Evolutionary conservation across 2,113 vertebrate genomes (phyloP), one percentile per base, ranked within the genome.

Genomic region (Solea solea): DNA sequence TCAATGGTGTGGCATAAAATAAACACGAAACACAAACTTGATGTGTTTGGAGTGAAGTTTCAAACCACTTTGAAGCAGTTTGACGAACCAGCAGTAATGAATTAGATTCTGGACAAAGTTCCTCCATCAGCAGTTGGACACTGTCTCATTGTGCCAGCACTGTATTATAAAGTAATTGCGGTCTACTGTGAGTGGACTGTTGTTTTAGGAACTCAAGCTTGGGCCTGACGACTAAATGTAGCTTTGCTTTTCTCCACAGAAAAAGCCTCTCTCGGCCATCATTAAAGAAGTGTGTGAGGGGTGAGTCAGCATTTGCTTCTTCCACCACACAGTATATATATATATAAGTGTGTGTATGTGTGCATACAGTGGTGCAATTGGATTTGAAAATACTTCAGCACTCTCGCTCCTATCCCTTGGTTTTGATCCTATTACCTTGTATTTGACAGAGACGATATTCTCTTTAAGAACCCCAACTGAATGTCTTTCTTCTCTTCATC

Each of bases 261-360:
- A 98, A 96, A 99, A 97, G 80, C 98, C 98, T 42, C 93, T 99
- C 71, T 96, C 96, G 8, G 95, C 96, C 59, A 97, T 99, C 91
- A 98, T 99, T 90, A 98, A 98, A 89, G 98, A 99, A 97, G 96
- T 98, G 80, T 97, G 98, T 13, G 98, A 99, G 56, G 97, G 98
- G 98, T 99, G 91, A 97, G 97, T 84, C 15, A 56, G 9, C 64
- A 27, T 57, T 40, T 40, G 6, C 25, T 50, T 40, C 40, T 27
- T 54, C 13, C 9, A 4, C 3, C 40, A 3, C 45, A n/a, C 8
- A 21, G 21, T 21, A 21, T 21, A 21, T 21, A 21, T 21, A 21
- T 52, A 95, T 98, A 78, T 97, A 97, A 11, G 97, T 27, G n/a
- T 52, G 51, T 53, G 12, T 59, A 12, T 52, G 11, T 51, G 46